Evolutionary conservation across 2,113 vertebrate genomes (phyloP), one percentile per base, ranked within the genome.

Genomic region (Oxygymnocypris stewartii): DNA sequence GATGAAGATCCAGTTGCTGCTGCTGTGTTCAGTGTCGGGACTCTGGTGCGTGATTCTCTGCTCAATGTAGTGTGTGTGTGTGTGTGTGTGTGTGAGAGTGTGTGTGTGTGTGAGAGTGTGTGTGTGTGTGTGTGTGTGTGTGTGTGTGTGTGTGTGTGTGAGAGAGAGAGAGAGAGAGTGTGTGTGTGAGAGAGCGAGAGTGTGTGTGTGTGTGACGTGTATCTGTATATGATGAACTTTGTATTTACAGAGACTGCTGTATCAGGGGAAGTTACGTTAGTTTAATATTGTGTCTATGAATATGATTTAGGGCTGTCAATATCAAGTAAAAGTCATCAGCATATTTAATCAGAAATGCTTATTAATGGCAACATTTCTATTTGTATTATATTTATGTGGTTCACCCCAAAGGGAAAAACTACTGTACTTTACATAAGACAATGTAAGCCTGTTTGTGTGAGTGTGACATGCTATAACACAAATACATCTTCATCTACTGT

Each of bases 1-100:
- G 9, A 88, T 88, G 87, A 82, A 71, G 84, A 71, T 61, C 61
- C 13, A 35, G 31, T 42, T 81, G 4, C 18, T 63, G 20, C 10
- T 88, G 73, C 74, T 85, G 0, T 86, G 71, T 1, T 14, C 81
- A 1, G 20, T 59, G 57, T 59, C 57, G 2, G 57, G 57, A 59
- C 75, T 69, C 76, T 85, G 87, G 87, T 88, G 63, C 65, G 84
- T 11, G 20, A 16, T 9, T 74, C 16, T 13, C 2, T 49, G 47
- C 0, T 3, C 3, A 20, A 6, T 57, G 18, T 57, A 57, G 54
- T 14, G 49, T 1, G 11, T 1, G 13, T 44, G 9, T 47, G 10
- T 8, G 7, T 37, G 44, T 11, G 9, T 49, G 47, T 49, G 47
- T 49, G 47, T 49, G 11, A 2, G 9, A 13, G 11, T 10, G 9